Evolutionary conservation across 2,797 vertebrate genomes (phyloP).

Genomic region (Vespertilio murinus): DNA sequence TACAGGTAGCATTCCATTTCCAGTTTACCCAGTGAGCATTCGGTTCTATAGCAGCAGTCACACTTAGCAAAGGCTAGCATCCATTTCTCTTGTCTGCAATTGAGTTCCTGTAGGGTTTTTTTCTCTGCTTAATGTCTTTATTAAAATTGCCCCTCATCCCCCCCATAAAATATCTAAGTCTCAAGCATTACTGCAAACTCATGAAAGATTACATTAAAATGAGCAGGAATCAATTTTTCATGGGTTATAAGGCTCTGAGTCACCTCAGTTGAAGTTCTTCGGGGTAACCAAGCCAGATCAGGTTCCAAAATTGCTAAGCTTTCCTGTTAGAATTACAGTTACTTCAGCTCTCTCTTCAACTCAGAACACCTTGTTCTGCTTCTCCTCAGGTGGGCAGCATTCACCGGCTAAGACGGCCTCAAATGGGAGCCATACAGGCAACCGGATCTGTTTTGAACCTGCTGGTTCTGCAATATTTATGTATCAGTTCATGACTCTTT

Average conservation of each 20-base stretch:
- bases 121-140: background rate
- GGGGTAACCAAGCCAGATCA: background rate
- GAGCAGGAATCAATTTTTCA: constrained; percentile 41
- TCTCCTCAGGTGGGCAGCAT: background rate
- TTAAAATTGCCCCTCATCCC: background rate
- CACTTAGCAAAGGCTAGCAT: background rate
- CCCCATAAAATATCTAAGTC: background rate
- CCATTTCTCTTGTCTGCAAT: background rate
- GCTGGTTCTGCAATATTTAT: background rate
- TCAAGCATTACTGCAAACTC: background rate
- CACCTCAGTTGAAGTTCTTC: constrained; percentile 6
- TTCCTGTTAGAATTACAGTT: constrained; percentile 14
- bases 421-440: background rate
- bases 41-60: background rate
- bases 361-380: accelerated
- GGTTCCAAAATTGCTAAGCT: background rate
- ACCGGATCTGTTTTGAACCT: background rate
- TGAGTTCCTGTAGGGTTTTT: background rate
- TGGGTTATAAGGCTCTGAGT: background rate
- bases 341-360: background rate
- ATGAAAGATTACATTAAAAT: constrained; percentile 26
- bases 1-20: background rate
- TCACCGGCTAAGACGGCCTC: background rate
- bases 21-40: background rate
- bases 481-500: background rate